Base-by-base conservation (phyloP, 2,113 vertebrate species). In the Lagenorhynchus albirostris region DNA sequence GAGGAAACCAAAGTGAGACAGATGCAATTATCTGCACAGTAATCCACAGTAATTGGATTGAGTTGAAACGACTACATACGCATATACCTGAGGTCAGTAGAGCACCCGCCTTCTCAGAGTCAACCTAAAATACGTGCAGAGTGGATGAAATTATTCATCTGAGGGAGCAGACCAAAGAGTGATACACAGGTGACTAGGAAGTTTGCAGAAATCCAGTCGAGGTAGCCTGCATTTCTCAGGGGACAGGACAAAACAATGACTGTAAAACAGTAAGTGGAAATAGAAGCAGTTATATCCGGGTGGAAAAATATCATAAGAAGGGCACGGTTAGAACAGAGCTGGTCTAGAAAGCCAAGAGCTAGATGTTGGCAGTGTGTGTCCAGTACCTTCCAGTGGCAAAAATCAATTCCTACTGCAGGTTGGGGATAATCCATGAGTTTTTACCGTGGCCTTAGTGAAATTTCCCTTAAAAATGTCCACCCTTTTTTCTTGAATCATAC, bases 1-100 rank as follows among this genome's bases (percentile, higher is more conserved):
- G 26, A 97, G 21, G 38, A 97, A 96, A 68, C n/a, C 53, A 88
- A 84, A 90, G 84, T 8, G n/a, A 94, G 11, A 41, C 10, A 58
- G 23, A 73, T 33, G 23, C 58, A 62, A 33, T 62, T 67, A 36
- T 74, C 90, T 50, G 23, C 23, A 58, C 1, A 83, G 20, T 29
- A 58, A 47, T 41, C 31, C 50, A 17, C 60, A 14, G 38, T 86
- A 71, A 38, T 38, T 65, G 84, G 55, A 23, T 14, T 58, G 67
- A 53, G 6, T 55, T 55, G 92, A 31, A 25, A 11, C 21, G 53
- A 38, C 33, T 47, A 13, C 3, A 1, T 14, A 3, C n/a, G 63
- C 5, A n/a, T 29, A 83, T 71, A 87, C 15, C 20, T 55, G 31
- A 93, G 31, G 29, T 23, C 44, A 83, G 4, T 29, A 21, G 33